These are phyloP conservation scores for Mactromeris polynyma DNA, from an alignment of 2,888 invertebrate genomes.

Conservation along the genomic window DNA sequence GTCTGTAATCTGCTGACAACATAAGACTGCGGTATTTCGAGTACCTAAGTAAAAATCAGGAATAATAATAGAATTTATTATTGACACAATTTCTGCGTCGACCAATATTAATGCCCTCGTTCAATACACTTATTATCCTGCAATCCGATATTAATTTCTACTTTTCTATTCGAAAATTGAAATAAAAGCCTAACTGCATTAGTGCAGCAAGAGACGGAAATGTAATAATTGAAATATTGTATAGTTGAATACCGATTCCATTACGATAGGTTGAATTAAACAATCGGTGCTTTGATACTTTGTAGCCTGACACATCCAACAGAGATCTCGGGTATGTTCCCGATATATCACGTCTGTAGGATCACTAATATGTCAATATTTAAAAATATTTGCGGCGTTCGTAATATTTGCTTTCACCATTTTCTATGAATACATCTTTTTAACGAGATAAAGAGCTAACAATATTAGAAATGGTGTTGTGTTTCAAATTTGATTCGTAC, in stretches of 20 bases:
- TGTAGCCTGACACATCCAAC: constrained; percentile 47
- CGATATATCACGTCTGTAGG: constrained; percentile 38
- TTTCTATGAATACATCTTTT: constrained; percentile 53
- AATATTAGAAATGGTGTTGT: constrained; percentile 56
- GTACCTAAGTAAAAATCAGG: neutral
- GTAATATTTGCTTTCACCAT: constrained; percentile 52
- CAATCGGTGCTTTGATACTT: constrained; percentile 32
- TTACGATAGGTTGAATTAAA: constrained; percentile 23
- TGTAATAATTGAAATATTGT: constrained; percentile 8
- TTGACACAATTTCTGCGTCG: neutral
- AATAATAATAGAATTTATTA: neutral
- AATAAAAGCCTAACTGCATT: constrained; percentile 19
- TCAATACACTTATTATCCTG: neutral
- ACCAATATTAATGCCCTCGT: neutral
- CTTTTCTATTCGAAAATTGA: neutral
- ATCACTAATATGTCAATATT: constrained; percentile 48
- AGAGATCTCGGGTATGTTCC: constrained; percentile 19
- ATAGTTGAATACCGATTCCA: constrained; percentile 16
- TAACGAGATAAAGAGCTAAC: constrained; percentile 57
- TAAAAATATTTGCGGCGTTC: constrained; percentile 49
- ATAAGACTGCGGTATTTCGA: too few species aligned
- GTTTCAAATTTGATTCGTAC: constrained; percentile 66
- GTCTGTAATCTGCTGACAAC: too few species aligned
- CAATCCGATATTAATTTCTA: neutral
- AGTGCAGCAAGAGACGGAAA: constrained; percentile 10